Evolutionary conservation across 2,797 vertebrate species (phyloP), one percentile per base, ranked within the genome.

Genomic region (Champsocephalus esox): DNA sequence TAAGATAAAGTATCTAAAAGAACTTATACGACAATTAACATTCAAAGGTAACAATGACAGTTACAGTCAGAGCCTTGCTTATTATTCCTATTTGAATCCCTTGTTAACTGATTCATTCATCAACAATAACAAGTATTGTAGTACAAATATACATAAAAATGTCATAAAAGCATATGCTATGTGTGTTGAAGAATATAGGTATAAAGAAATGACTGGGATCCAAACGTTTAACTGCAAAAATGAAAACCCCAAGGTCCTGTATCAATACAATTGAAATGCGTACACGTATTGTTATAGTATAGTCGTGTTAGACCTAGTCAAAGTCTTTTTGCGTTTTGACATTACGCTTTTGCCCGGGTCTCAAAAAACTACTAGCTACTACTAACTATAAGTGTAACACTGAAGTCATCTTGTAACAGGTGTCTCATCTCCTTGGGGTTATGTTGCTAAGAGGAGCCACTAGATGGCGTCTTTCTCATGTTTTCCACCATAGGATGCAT

Each of bases 401-500:
- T 45, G 9, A 34, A 44, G 24, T 58, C 64, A 49, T 49, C 0
- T 6, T 68, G 34, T 21, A 11, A 10, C 41, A 34, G 28, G 45
- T 56, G 50, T 48, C 7, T 57, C 55, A 44, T 24, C 41, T 58
- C 13, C 19, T 32, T 5, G 12, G 10, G 12, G 3, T 17, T 48
- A 7, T 58, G 14, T 10, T 71, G 9, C 46, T 68, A 19, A 54
- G 2, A 69, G 8, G 0, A 12, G 51, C 81, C 88, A 81, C 79
- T 69, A 87, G 90, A 79, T 84, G 88, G 79, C 76, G 11, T 38
- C 8, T 38, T 67, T 8, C 34, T 71, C 34, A 68, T 7, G 7
- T 51, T 50, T 66, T 4, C 12, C 21, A 43, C 14, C 34, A 21
- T 52, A 24, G 0, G 12, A 44, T 6, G 21, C 12, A 1, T 46